These are phyloP conservation scores for Mastacembelus armatus DNA, from an alignment of 2,797 vertebrate genomes.

Conservation along the genomic window DNA sequence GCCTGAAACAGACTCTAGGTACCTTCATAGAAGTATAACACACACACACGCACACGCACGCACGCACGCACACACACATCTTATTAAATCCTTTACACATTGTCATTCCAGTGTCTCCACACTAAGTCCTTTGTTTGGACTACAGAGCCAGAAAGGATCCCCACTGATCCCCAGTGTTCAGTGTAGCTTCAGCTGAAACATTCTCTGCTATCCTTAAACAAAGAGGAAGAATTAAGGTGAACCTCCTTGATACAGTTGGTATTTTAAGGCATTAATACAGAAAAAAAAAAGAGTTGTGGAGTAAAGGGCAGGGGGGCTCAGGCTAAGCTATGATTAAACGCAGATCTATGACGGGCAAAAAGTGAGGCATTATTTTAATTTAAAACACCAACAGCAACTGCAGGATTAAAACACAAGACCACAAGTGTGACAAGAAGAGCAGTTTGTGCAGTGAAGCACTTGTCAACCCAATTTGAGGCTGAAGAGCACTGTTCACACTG, in stretches of 20 bases:
- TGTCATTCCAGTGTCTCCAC: background rate
- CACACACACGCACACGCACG: background rate
- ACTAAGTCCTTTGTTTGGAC: background rate
- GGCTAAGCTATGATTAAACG: constrained; percentile 46
- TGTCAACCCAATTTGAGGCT: constrained; percentile 1
- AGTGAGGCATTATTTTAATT: constrained; percentile 35
- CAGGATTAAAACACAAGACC: constrained; percentile 29
- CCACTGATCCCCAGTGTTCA: background rate
- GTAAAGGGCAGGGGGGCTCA: constrained; percentile 37
- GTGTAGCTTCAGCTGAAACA: background rate
- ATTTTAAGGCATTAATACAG: constrained; percentile 39
- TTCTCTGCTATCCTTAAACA: constrained; percentile 54
- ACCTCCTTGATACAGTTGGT: constrained; percentile 18
- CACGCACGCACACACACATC: too few species aligned
- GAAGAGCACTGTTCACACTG: constrained; percentile 12
- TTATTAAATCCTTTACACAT: background rate
- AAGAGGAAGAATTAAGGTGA: constrained; percentile 45
- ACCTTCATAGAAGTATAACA: background rate
- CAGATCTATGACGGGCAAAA: constrained; percentile 24
- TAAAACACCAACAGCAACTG: constrained; percentile 21
- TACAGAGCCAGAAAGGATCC: background rate
- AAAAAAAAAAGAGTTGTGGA: constrained; percentile 14
- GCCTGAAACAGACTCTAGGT: background rate
- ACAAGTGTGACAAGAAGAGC: constrained; percentile 15
- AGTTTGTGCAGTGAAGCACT: background rate